phyloP scores from a whole-genome alignment of 1,140 invertebrate genomes.

The Drosophila azteca region DNA sequence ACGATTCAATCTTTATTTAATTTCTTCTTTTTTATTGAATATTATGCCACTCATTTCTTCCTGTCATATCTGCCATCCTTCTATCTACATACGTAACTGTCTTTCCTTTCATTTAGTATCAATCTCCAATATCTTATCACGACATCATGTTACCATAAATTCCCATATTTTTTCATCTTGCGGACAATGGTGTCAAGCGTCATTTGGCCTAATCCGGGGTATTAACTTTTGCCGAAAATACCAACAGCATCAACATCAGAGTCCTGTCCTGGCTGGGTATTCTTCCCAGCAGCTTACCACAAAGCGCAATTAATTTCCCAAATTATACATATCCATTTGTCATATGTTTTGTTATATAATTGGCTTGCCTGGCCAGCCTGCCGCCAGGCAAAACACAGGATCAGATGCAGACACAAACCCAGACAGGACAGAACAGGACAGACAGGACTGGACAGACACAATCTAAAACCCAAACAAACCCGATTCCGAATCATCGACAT shows the following conservation, averaged over 20 bases:
- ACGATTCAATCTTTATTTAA: neutral
- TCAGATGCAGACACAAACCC: no score
- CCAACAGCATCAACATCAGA: constrained; percentile 13
- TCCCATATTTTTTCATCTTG: no score
- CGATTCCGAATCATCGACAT: neutral
- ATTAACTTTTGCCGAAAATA: constrained; percentile 56
- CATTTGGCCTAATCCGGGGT: constrained; percentile 42
- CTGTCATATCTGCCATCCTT: no score
- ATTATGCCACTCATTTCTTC: neutral
- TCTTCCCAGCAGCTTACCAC: constrained; percentile 61
- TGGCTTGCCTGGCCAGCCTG: constrained; percentile 65
- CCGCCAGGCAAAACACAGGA: no score
- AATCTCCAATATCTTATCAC: constrained; percentile 11
- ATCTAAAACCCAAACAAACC: constrained; percentile 51
- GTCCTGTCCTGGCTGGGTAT: neutral
- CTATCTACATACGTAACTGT: no score
- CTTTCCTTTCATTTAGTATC: no score
- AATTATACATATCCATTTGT: constrained; percentile 58
- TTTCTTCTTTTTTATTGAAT: neutral
- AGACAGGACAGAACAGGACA: no score
- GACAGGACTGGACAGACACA: neutral
- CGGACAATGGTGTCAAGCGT: neutral
- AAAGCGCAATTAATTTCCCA: constrained; percentile 77
- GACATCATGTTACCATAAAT: neutral
- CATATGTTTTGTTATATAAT: constrained; percentile 82